Percentiles rank a stretch among this genome's conserved stretches.
Conservation (phyloP, 2,797 vertebrate species). For the Pteronotus mesoamericanus region DNA sequence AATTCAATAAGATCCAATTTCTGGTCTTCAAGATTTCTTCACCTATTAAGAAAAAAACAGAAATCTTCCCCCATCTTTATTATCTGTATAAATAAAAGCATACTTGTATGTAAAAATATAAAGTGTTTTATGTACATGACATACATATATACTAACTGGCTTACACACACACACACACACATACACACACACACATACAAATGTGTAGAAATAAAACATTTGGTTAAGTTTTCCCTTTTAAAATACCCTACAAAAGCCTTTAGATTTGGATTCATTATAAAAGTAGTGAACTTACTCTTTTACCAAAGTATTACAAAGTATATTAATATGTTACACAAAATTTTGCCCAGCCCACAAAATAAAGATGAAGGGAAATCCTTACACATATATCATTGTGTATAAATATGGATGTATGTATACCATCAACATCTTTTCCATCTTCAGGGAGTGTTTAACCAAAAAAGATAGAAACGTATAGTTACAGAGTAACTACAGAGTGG, state of each 20-base stretch:
- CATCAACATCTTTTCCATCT: conserved; percentile 23
- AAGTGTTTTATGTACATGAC: conserved; percentile 71
- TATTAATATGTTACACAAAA: conserved; percentile 28
- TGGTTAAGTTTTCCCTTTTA: conserved; percentile 54
- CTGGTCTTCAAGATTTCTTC: conserved; percentile 85
- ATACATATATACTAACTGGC: conserved; percentile 67
- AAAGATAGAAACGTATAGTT: conserved; percentile 49
- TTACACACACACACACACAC: conserved; percentile 74
- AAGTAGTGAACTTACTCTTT: conserved; percentile 41
- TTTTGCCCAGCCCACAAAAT: conserved; percentile 59
- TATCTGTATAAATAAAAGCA: conserved; percentile 77
- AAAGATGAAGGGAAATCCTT: conserved; percentile 53
- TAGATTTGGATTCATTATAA: conserved; percentile 49
- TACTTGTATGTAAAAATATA: conserved; percentile 72
- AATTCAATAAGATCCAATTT: conserved; percentile 83
- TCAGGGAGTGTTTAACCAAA: conserved; percentile 62
- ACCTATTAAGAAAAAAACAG: conserved; percentile 87
- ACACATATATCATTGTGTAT: conserved; percentile 13
- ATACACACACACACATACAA: conserved; percentile 52
- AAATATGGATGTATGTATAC: conserved; percentile 22
- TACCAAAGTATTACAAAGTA: conserved; percentile 54
- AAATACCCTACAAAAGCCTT: conserved; percentile 62
- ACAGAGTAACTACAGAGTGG: conserved; percentile 53
- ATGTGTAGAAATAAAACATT: conserved; percentile 61
- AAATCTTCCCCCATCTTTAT: conserved; percentile 85